These are phyloP conservation scores for Anodontia alba DNA, from an alignment of 2,888 invertebrate species.

Conservation along the genomic window DNA sequence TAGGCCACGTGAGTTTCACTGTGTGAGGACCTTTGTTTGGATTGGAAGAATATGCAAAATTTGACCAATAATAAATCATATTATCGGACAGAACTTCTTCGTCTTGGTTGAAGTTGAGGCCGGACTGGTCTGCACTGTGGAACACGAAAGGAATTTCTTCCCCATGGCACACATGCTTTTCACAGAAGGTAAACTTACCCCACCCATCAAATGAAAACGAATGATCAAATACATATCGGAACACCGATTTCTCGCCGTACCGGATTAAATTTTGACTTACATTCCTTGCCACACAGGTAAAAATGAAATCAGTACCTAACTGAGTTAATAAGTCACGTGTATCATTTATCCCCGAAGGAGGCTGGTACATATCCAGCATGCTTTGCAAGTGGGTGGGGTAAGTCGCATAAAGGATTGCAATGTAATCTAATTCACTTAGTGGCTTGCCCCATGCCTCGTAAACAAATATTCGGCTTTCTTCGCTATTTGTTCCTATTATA, in stretches of 20 bases:
- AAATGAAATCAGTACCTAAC: slow-evolving; percentile 75
- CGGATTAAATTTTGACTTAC: slow-evolving; percentile 50
- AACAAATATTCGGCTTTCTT: slow-evolving; percentile 75
- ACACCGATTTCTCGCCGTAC: neutral
- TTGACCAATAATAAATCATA: slow-evolving; percentile 77
- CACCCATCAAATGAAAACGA: slow-evolving; percentile 74
- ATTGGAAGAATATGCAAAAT: slow-evolving; percentile 79
- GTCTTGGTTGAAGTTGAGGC: slow-evolving; percentile 66
- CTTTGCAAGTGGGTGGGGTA: slow-evolving; percentile 55
- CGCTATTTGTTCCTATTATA: slow-evolving; percentile 72
- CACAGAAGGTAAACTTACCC: slow-evolving; percentile 72
- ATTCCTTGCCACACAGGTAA: slow-evolving; percentile 72
- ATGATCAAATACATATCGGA: slow-evolving; percentile 13
- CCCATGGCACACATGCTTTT: slow-evolving; percentile 77
- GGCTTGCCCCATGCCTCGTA: slow-evolving; percentile 71
- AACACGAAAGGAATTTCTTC: slow-evolving; percentile 76
- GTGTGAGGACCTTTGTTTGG: slow-evolving; percentile 64
- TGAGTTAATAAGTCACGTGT: slow-evolving; percentile 44
- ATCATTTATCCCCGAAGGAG: slow-evolving; percentile 39
- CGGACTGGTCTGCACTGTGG: slow-evolving; percentile 63
- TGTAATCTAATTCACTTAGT: slow-evolving; percentile 54
- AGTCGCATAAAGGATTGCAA: slow-evolving; percentile 60
- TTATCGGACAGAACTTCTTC: slow-evolving; percentile 65
- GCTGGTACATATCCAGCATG: slow-evolving; percentile 61
- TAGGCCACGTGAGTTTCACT: slow-evolving; percentile 63